A percentile compares a stretch with the other conserved stretches of the same genome.
Conservation (phyloP, 2,888 invertebrate species). For the Lycaena phlaeas region DNA sequence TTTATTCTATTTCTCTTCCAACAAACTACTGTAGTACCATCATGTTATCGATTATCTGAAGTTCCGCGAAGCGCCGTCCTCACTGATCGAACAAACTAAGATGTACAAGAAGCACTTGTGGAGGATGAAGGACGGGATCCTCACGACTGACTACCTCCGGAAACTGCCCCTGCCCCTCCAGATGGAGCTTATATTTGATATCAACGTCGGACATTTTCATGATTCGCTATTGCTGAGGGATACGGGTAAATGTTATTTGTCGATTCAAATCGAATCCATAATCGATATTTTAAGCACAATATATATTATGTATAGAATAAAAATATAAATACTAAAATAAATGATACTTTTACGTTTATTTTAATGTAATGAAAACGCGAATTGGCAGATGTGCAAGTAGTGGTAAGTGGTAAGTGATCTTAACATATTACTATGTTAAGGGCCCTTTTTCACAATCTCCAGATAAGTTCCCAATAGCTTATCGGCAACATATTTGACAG, state of each 20-base stretch:
- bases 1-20: background rate
- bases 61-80: conserved; percentile 36
- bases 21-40: conserved; percentile 38
- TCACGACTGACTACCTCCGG: conserved; percentile 37
- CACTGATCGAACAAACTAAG: conserved; percentile 40
- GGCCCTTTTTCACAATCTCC: too few relatives aligned
- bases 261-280: too few relatives aligned
- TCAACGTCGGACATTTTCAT: conserved; percentile 44
- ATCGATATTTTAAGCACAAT: background rate
- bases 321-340: too few relatives aligned
- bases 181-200: conserved; percentile 63
- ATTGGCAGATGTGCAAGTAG: too few relatives aligned
- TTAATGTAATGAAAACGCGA: too few relatives aligned
- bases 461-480: too few relatives aligned
- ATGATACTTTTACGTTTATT: too few relatives aligned
- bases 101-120: conserved; percentile 50
- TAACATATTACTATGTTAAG: too few relatives aligned
- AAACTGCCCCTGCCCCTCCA: conserved; percentile 48
- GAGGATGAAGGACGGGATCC: conserved; percentile 54
- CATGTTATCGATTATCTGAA: conserved; percentile 50
- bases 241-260: conserved; percentile 10
- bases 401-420: too few relatives aligned
- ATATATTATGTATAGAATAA: background rate
- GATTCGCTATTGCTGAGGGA: conserved; percentile 1
- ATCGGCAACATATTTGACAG: too few relatives aligned